These are phyloP conservation scores for Silurus glanis DNA, from an alignment of 2,113 vertebrate genomes.

Conservation along the genomic window DNA sequence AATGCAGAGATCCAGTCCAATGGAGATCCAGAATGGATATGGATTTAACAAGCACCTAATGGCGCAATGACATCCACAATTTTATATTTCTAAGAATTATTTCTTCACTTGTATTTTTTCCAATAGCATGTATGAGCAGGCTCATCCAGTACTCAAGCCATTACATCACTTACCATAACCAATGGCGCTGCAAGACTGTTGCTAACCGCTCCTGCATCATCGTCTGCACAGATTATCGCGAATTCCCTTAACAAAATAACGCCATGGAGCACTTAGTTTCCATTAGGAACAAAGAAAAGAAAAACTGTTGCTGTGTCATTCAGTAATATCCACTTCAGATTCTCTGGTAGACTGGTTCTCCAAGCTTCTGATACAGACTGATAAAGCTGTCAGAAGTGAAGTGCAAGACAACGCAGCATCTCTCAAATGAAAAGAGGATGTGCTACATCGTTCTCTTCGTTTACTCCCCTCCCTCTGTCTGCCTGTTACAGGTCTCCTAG, in stretches of 20 bases:
- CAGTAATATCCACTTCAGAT: neutral
- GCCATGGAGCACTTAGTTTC: slow-evolving; percentile 60
- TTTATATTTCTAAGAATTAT: neutral
- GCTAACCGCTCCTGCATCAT: slow-evolving; percentile 84
- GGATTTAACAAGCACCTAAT: slow-evolving; percentile 33
- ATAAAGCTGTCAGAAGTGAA: slow-evolving; percentile 5
- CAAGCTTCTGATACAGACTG: neutral
- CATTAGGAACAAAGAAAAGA: neutral
- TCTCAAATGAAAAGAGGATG: slow-evolving; percentile 50
- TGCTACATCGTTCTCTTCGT: slow-evolving; percentile 54
- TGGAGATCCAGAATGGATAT: slow-evolving; percentile 72
- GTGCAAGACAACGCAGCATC: slow-evolving; percentile 48
- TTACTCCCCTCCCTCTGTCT: slow-evolving; percentile 47
- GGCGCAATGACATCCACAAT: slow-evolving; percentile 72
- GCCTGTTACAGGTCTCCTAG: slow-evolving; percentile 39
- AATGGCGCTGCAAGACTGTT: slow-evolving; percentile 88
- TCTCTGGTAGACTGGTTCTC: neutral
- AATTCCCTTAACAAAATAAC: slow-evolving; percentile 77
- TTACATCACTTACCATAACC: slow-evolving; percentile 97
- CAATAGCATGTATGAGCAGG: slow-evolving; percentile 57
- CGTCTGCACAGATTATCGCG: slow-evolving; percentile 63
- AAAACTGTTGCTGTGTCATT: neutral
- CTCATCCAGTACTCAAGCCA: slow-evolving; percentile 74
- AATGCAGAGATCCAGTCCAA: slow-evolving; percentile 76
- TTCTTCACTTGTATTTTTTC: neutral